phyloP scores from a whole-genome alignment of 2,888 invertebrate genomes.

The Scaptodrosophila latifasciaeformis region DNA sequence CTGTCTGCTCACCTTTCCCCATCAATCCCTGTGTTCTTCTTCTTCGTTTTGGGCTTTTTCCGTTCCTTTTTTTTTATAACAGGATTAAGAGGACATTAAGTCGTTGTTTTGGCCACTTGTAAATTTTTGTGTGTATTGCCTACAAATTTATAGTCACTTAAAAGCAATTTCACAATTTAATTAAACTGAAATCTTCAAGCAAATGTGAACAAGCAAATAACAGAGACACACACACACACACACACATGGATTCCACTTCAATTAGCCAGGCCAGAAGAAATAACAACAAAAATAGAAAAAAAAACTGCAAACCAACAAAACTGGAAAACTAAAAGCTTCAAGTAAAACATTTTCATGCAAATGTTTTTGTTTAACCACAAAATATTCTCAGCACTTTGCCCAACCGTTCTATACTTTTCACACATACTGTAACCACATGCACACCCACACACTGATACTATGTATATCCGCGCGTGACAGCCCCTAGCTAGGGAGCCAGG shows the following conservation, averaged over 20 bases:
- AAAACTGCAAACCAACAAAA: slow-evolving; percentile 9
- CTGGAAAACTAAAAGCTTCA: slow-evolving; percentile 40
- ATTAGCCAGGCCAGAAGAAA: slow-evolving; percentile 39
- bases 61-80: slow-evolving; percentile 12
- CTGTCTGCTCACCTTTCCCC: slow-evolving; percentile 20
- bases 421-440: slow-evolving; percentile 8
- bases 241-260: slow-evolving; percentile 37
- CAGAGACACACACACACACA: too few relatives aligned
- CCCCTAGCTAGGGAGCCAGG: slow-evolving; percentile 34
- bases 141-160: too few relatives aligned
- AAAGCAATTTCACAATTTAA: too few relatives aligned
- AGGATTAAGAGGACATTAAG: slow-evolving; percentile 1
- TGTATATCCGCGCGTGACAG: slow-evolving; percentile 31
- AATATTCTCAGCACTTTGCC: slow-evolving; percentile 56
- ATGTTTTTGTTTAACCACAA: slow-evolving; percentile 60
- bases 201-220: too few relatives aligned
- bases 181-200: too few relatives aligned
- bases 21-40: too few relatives aligned
- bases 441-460: slow-evolving; percentile 10
- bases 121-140: slow-evolving; percentile 4
- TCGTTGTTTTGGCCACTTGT: slow-evolving; percentile 1
- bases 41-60: not conserved
- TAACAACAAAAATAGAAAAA: too few relatives aligned
- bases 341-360: slow-evolving; percentile 61
- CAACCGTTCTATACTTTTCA: too few relatives aligned